These are phyloP conservation scores for Drosophila athabasca DNA, from an alignment of 1,140 invertebrate species.

Conservation along the genomic window DNA sequence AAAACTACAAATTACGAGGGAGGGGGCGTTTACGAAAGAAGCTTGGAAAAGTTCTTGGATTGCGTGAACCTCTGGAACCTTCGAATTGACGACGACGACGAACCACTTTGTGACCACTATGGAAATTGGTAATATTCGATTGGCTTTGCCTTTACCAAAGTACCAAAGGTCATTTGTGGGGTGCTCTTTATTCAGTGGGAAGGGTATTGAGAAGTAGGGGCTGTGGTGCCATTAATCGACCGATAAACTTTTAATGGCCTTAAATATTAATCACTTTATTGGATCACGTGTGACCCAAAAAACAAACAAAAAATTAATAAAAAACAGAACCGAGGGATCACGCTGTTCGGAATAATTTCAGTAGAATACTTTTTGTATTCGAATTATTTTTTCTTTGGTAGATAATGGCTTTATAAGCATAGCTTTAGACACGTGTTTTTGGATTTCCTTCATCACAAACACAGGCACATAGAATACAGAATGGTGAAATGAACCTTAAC, in stretches of 20 bases:
- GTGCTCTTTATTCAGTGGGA: not conserved
- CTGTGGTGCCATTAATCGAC: not conserved
- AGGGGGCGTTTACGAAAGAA: not conserved
- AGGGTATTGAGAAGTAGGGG: not conserved
- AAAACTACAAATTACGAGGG: constrained; percentile 10
- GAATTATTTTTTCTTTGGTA: no score
- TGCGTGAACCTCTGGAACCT: constrained; percentile 58
- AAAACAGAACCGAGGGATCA: no score
- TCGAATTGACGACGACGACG: constrained; percentile 40
- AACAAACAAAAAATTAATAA: not conserved
- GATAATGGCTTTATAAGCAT: no score
- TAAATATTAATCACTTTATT: constrained; percentile 1
- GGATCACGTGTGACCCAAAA: constrained; percentile 24
- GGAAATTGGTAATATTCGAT: constrained; percentile 38
- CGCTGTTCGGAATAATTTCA: no score
- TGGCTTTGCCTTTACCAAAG: constrained; percentile 49
- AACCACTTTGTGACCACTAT: constrained; percentile 43
- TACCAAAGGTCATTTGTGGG: constrained; percentile 58
- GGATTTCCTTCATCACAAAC: no score
- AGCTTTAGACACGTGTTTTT: no score
- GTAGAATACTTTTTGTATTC: no score
- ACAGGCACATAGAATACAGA: no score
- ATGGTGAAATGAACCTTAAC: no score
- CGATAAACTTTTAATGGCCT: not conserved
- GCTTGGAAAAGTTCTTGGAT: constrained; percentile 32